These are phyloP conservation scores for Stegastes partitus DNA, from an alignment of 2,113 vertebrate species.

Conservation along the genomic window DNA sequence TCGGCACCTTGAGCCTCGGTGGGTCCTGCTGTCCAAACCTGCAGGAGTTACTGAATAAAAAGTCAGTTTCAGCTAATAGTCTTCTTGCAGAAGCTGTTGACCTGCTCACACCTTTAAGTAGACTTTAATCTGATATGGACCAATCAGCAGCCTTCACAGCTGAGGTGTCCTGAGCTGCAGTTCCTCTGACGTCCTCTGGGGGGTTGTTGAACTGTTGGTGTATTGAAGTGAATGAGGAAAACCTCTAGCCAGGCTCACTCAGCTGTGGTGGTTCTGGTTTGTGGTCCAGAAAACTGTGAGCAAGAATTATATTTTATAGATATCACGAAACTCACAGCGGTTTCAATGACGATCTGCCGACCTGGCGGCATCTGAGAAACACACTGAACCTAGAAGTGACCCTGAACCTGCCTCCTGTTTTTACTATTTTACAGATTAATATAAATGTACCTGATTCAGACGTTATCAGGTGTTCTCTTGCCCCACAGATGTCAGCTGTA, in stretches of 20 bases:
- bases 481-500: too few relatives aligned
- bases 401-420: background rate
- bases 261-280: too few relatives aligned
- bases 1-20: constrained; percentile 20
- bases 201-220: too few relatives aligned
- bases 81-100: background rate
- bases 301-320: too few relatives aligned
- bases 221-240: too few relatives aligned
- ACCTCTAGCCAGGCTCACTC: too few relatives aligned
- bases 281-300: background rate
- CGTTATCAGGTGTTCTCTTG: too few relatives aligned
- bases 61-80: background rate
- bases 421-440: background rate
- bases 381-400: background rate
- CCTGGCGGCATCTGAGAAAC: constrained; percentile 33
- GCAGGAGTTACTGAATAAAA: background rate
- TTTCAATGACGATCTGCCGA: constrained; percentile 28
- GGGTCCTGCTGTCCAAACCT: background rate
- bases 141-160: background rate
- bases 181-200: background rate
- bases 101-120: background rate
- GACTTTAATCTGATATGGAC: background rate
- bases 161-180: background rate
- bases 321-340: constrained; percentile 13
- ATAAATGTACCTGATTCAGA: too few relatives aligned